A percentile compares a stretch with the other conserved stretches of the same genome.
Conservation (phyloP, 2,113 vertebrate genomes). For the Ia io region DNA sequence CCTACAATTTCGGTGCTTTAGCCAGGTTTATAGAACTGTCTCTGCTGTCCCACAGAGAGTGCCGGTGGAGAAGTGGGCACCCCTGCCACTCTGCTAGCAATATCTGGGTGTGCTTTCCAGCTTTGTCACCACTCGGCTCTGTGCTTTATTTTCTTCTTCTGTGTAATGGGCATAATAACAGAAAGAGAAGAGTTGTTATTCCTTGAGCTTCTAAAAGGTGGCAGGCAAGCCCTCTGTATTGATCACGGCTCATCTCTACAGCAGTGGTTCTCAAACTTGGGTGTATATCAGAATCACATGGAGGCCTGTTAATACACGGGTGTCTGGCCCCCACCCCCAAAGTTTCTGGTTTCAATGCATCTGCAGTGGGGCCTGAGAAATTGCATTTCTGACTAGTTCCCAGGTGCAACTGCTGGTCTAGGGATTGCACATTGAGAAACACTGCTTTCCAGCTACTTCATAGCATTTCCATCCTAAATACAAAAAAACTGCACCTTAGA, state of each 20-base stretch:
- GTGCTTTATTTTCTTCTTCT: background rate
- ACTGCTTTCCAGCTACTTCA: background rate
- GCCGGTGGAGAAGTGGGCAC: background rate
- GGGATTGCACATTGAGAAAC: background rate
- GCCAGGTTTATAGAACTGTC: background rate
- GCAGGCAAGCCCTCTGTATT: background rate
- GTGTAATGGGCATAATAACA: background rate
- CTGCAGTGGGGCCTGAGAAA: background rate
- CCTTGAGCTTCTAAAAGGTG: background rate
- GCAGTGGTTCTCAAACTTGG: background rate
- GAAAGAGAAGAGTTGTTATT: background rate
- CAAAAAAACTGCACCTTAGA: background rate
- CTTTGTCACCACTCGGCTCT: background rate
- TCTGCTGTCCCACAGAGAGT: rapidly evolving
- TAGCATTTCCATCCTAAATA: background rate
- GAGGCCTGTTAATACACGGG: background rate
- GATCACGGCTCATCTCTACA: background rate
- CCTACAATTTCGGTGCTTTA: background rate
- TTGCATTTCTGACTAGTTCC: background rate
- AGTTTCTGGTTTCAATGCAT: background rate
- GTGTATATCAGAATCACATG: background rate
- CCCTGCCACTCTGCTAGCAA: too few relatives aligned
- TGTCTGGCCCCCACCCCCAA: background rate
- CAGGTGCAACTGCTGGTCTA: background rate
- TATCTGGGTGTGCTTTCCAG: background rate